Percentiles rank a stretch among this genome's conserved stretches.
phyloP scores from a whole-genome alignment of 2,888 invertebrate species.

The Apamea epomidion region DNA sequence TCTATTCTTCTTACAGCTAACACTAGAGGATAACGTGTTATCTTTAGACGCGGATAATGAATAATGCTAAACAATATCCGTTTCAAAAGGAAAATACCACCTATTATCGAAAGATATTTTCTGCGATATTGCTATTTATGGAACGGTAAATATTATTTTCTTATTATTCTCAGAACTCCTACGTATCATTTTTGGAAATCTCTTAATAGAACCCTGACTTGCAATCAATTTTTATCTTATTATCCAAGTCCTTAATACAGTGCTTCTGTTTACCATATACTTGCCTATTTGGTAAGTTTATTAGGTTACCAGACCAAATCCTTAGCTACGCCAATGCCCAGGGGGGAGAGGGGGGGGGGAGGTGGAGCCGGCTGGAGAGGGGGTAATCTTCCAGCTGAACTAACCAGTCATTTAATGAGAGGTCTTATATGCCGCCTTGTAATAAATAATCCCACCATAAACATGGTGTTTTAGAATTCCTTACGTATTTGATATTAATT shows the following conservation, averaged over 20 bases:
- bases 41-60: constrained; percentile 24
- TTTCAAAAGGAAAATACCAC: constrained; percentile 46
- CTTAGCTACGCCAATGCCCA: too few relatives aligned
- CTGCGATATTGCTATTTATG: constrained; percentile 31
- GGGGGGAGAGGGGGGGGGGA: too few relatives aligned
- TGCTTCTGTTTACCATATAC: not conserved
- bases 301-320: too few relatives aligned
- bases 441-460: too few relatives aligned
- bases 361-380: too few relatives aligned
- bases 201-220: not conserved
- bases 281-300: constrained; percentile 1
- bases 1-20: too few relatives aligned
- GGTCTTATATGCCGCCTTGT: too few relatives aligned
- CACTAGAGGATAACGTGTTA: too few relatives aligned
- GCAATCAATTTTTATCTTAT: not conserved
- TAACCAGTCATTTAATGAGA: too few relatives aligned
- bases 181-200: constrained; percentile 7
- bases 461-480: too few relatives aligned
- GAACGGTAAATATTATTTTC: constrained; percentile 16
- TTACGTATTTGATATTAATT: too few relatives aligned
- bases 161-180: constrained; percentile 35
- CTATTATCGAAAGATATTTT: constrained; percentile 29
- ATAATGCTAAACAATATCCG: constrained; percentile 46
- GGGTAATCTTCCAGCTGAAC: too few relatives aligned
- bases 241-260: not conserved